Percentiles rank a stretch among this genome's conserved stretches.
These are phyloP conservation scores for Bombus soroeensis DNA, from an alignment of 1,140 invertebrate genomes.

Conservation along the genomic window DNA sequence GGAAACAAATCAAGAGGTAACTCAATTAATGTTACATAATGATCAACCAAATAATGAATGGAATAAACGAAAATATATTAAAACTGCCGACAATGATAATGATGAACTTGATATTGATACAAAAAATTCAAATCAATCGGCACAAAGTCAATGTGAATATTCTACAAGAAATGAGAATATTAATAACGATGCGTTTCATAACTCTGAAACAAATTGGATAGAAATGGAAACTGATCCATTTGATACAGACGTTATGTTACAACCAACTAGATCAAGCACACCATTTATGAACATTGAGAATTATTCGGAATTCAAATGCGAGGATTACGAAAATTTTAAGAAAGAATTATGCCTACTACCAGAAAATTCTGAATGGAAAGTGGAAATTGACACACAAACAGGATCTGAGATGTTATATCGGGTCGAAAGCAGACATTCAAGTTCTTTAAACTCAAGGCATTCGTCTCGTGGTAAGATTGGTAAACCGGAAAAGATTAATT, in stretches of 20 bases:
- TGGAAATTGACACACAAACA: not conserved
- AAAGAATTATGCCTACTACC: not conserved
- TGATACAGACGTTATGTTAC: not conserved
- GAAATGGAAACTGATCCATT: not conserved
- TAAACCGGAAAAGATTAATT: not conserved
- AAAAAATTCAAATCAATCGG: too few relatives aligned
- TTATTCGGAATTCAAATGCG: not conserved
- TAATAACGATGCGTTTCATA: not conserved
- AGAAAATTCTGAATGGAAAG: not conserved
- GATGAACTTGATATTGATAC: not conserved
- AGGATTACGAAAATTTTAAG: not conserved
- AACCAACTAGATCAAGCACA: conserved; percentile 29
- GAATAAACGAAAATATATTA: not conserved
- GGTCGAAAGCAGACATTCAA: not conserved
- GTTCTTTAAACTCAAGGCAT: not conserved
- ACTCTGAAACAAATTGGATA: not conserved
- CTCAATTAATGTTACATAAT: not conserved
- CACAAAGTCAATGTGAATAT: too few relatives aligned
- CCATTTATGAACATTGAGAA: not conserved
- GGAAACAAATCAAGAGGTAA: not conserved
- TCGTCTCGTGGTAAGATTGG: too few relatives aligned
- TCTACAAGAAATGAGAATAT: not conserved
- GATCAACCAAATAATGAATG: not conserved
- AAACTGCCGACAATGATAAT: not conserved
- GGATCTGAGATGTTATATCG: conserved; percentile 28